These are phyloP conservation scores for Falco cherrug DNA, from an alignment of 2,797 vertebrate species.

Conservation along the genomic window DNA sequence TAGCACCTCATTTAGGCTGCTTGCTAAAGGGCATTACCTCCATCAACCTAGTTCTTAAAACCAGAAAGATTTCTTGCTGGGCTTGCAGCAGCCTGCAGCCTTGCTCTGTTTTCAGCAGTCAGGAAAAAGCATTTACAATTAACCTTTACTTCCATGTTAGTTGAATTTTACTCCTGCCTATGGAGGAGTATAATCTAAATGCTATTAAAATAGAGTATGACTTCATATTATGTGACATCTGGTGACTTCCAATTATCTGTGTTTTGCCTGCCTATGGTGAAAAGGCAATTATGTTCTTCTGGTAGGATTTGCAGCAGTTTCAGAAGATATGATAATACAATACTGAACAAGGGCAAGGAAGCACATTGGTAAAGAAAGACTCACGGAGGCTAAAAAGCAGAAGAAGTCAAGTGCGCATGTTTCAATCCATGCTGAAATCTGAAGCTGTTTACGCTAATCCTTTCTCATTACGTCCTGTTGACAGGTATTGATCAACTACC, in stretches of 20 bases:
- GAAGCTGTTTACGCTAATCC: constrained; percentile 30
- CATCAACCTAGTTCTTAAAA: constrained; percentile 78
- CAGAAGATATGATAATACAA: constrained; percentile 26
- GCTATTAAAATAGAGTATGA: constrained; percentile 70
- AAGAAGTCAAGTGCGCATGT: constrained; percentile 21
- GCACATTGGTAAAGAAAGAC: constrained; percentile 7
- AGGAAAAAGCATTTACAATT: constrained; percentile 61
- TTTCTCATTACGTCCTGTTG: neutral
- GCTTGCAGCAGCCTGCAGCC: constrained; percentile 74
- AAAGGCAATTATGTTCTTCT: constrained; percentile 66
- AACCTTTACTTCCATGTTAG: constrained; percentile 66
- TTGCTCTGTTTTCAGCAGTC: constrained; percentile 78
- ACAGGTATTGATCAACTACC: constrained; percentile 21
- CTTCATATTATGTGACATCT: constrained; percentile 72
- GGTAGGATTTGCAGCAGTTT: constrained; percentile 61
- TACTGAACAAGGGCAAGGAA: constrained; percentile 32
- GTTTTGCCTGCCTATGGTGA: constrained; percentile 63
- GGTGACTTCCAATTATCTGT: constrained; percentile 65
- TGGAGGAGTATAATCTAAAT: constrained; percentile 60
- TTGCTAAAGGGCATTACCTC: constrained; percentile 66
- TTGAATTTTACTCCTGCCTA: constrained; percentile 67
- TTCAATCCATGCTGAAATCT: neutral
- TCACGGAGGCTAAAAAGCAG: neutral
- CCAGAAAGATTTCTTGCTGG: constrained; percentile 74
- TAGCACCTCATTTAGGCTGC: constrained; percentile 58